Conservation (phyloP, 2,113 vertebrate genomes). For the Polypterus bichir region DNA sequence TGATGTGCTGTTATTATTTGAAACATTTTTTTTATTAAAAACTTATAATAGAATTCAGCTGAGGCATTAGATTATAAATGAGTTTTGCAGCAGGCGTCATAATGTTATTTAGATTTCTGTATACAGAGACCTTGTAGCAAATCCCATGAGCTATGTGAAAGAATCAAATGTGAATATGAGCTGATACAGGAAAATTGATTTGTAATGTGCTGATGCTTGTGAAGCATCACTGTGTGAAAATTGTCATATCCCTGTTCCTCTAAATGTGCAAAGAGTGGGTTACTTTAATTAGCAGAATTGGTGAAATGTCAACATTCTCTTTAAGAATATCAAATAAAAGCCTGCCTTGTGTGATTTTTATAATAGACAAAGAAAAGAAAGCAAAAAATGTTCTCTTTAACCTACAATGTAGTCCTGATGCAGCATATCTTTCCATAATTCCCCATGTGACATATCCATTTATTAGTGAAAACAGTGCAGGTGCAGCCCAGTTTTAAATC, state of each 20-base stretch:
- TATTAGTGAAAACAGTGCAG: too few relatives aligned
- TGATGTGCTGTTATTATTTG: conserved; percentile 50
- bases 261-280: conserved; percentile 40
- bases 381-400: too few relatives aligned
- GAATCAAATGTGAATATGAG: conserved; percentile 96
- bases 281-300: conserved; percentile 57
- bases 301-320: conserved; percentile 39
- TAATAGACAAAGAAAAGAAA: too few relatives aligned
- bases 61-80: conserved; percentile 95
- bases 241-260: conserved; percentile 51
- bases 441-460: too few relatives aligned
- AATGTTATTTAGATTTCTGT: conserved; percentile 96
- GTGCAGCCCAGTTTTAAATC: too few relatives aligned
- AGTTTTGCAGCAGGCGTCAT: conserved; percentile 86
- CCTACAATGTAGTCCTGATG: too few relatives aligned
- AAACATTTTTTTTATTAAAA: conserved; percentile 68
- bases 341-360: too few relatives aligned
- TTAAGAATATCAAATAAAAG: conserved; percentile 16
- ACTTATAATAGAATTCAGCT: conserved; percentile 89
- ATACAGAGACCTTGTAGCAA: conserved; percentile 83
- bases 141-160: conserved; percentile 86
- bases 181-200: conserved; percentile 95
- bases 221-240: conserved; percentile 62
- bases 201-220: conserved; percentile 87
- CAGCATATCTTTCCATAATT: too few relatives aligned